phyloP scores from a whole-genome alignment of 2,797 vertebrate genomes.

The Cephalopachus bancanus region DNA sequence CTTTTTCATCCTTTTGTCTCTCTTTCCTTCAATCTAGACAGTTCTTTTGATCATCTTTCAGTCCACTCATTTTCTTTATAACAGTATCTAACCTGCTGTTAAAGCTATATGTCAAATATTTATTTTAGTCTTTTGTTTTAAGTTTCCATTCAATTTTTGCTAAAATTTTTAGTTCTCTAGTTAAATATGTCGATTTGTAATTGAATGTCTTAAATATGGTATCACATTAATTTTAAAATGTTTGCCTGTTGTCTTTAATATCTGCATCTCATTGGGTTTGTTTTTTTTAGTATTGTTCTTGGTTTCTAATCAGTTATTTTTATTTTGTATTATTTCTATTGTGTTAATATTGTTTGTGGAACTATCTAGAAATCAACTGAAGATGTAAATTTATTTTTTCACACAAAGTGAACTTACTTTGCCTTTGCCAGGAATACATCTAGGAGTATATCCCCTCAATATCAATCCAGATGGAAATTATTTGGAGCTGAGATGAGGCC shows the following conservation, averaged over 20 bases:
- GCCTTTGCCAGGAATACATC: not conserved
- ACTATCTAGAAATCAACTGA: not conserved
- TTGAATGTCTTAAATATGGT: not conserved
- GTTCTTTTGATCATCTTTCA: not conserved
- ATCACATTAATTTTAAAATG: not conserved
- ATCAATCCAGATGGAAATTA: not conserved
- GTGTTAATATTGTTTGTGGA: not conserved
- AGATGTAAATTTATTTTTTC: not conserved
- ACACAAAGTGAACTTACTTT: not conserved
- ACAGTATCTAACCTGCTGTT: not conserved
- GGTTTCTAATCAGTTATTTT: not conserved
- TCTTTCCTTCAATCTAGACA: not conserved
- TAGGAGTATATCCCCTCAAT: not conserved
- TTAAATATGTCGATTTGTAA: not conserved
- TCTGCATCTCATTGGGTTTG: not conserved
- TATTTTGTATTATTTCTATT: not conserved
- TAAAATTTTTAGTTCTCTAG: not conserved
- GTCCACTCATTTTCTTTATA: not conserved
- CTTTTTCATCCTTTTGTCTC: not conserved
- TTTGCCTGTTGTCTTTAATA: not conserved
- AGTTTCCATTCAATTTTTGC: not conserved
- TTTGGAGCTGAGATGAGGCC: not conserved
- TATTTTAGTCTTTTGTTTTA: constrained; percentile 43
- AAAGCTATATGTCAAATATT: not conserved
- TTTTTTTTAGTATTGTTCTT: not conserved